These are phyloP conservation scores for Athrips mouffetella DNA, from an alignment of 2,888 invertebrate species.

Conservation along the genomic window DNA sequence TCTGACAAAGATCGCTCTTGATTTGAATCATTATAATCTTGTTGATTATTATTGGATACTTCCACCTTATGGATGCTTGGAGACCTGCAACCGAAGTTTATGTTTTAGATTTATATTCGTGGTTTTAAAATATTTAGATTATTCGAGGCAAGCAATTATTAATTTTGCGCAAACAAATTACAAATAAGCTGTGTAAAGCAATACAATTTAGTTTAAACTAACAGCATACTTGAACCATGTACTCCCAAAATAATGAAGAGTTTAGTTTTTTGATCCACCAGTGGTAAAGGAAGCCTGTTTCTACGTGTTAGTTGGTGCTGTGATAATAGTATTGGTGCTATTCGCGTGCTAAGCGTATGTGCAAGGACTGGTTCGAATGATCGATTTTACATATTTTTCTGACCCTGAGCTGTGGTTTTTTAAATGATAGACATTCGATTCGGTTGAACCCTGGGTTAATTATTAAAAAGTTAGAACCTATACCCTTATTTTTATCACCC, in stretches of 20 bases:
- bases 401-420: too few relatives aligned
- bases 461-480: too few relatives aligned
- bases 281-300: conserved; percentile 14
- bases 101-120: conserved; percentile 17
- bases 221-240: conserved; percentile 64
- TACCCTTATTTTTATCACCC: too few relatives aligned
- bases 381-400: too few relatives aligned
- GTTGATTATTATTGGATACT: conserved; percentile 2
- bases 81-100: conserved; percentile 41
- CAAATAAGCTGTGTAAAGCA: conserved; percentile 39
- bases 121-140: conserved; percentile 7
- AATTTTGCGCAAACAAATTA: conserved; percentile 22
- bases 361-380: not conserved
- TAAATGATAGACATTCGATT: too few relatives aligned
- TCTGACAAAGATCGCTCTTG: conserved; percentile 39
- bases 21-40: conserved; percentile 20
- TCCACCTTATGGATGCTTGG: conserved; percentile 26
- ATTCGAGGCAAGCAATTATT: conserved; percentile 16
- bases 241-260: conserved; percentile 25
- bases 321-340: not conserved
- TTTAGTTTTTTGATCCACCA: conserved; percentile 20
- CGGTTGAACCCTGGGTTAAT: too few relatives aligned
- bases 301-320: conserved; percentile 20
- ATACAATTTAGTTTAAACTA: conserved; percentile 40
- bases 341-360: conserved; percentile 11